Evolutionary conservation across 2,797 vertebrate species (phyloP).

Genomic region (Yasuhikotakia modesta): DNA sequence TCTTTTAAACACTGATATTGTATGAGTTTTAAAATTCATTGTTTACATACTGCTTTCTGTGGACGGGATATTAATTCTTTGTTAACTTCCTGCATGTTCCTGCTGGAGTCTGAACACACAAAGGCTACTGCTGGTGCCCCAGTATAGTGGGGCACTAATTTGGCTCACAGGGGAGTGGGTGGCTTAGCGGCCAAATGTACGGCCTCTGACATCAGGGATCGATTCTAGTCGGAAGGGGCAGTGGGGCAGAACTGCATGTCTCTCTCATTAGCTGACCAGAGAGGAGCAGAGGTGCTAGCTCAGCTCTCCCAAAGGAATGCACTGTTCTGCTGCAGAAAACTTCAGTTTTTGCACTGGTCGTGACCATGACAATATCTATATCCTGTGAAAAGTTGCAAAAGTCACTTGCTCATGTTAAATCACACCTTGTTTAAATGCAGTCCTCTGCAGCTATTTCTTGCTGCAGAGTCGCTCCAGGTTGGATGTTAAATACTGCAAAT

Average conservation of each 20-base stretch:
- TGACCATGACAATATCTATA: slow-evolving; percentile 24
- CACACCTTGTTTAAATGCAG: background rate
- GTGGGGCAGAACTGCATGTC: slow-evolving; percentile 57
- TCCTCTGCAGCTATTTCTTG: background rate
- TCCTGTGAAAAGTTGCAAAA: slow-evolving; percentile 1
- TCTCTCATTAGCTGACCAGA: slow-evolving; percentile 73
- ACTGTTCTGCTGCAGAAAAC: slow-evolving; percentile 27
- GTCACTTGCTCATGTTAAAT: background rate
- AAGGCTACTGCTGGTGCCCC: slow-evolving; percentile 45
- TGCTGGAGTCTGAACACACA: slow-evolving; percentile 33
- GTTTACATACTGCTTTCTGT: slow-evolving; percentile 44
- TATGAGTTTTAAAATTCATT: background rate
- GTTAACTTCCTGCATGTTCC: slow-evolving; percentile 45
- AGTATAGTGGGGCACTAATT: slow-evolving; percentile 67
- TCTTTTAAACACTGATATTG: background rate
- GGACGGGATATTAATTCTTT: slow-evolving; percentile 30
- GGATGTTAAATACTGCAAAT: background rate
- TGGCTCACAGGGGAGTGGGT: slow-evolving; percentile 56
- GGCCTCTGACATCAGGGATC: slow-evolving; percentile 76
- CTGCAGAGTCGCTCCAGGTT: background rate
- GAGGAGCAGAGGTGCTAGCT: slow-evolving; percentile 70
- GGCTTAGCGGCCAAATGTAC: slow-evolving; percentile 68
- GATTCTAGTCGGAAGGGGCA: slow-evolving; percentile 61
- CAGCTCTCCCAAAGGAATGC: slow-evolving; percentile 64
- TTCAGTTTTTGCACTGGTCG: slow-evolving; percentile 8